phyloP scores from a whole-genome alignment of 53 echinoderm and acorn worm genomes.

The Holothuria scabra region DNA sequence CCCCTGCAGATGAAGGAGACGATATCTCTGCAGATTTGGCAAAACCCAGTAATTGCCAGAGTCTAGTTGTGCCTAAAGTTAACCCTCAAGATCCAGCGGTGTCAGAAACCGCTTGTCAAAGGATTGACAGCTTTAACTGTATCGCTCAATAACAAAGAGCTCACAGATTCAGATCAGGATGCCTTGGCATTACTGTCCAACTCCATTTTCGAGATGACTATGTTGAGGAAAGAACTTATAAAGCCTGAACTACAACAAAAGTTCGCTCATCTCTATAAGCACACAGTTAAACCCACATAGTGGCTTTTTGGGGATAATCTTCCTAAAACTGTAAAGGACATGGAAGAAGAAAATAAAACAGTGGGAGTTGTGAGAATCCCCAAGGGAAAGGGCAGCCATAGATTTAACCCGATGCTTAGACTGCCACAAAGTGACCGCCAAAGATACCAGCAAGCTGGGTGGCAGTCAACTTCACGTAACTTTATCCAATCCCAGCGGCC shows the following conservation, averaged over 20 bases:
- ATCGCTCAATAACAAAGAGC: not conserved
- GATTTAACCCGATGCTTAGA: no score
- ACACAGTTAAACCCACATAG: slow-evolving; percentile 6
- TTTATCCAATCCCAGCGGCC: no score
- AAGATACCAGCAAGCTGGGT: no score
- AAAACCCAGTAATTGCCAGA: not conserved
- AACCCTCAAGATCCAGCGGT: slow-evolving; percentile 18
- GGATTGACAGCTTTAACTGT: not conserved
- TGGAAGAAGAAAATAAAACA: not conserved
- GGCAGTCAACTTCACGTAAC: no score
- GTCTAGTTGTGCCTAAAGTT: slow-evolving; percentile 25
- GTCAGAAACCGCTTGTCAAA: slow-evolving; percentile 27
- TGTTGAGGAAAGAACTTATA: slow-evolving; percentile 6
- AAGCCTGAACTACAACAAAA: slow-evolving; percentile 5
- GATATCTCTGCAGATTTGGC: not conserved
- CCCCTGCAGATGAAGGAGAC: slow-evolving; percentile 16
- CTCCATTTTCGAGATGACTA: not conserved
- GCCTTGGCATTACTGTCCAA: slow-evolving; percentile 3
- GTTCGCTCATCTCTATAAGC: not conserved
- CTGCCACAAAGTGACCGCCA: no score
- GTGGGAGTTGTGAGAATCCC: not conserved
- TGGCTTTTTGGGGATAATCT: slow-evolving; percentile 17
- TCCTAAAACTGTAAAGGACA: not conserved
- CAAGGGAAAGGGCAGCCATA: not conserved
- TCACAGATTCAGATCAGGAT: not conserved